Evolutionary conservation across 2,113 vertebrate species (phyloP).

Genomic region (Mugil cephalus): DNA sequence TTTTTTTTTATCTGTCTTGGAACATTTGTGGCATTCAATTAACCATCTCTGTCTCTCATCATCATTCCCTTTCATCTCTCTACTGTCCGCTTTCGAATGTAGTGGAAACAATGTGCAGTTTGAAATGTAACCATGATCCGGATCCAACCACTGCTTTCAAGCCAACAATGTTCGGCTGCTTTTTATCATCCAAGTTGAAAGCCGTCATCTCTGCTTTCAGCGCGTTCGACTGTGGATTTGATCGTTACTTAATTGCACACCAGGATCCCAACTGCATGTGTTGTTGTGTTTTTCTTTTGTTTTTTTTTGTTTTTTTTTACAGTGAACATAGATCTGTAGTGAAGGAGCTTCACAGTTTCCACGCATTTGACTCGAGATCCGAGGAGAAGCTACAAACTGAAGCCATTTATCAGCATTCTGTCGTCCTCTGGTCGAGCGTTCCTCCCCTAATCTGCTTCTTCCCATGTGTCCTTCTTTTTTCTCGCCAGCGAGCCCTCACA

Average conservation of each 20-base stretch:
- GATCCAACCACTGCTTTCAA: not conserved
- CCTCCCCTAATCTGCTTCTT: conserved; percentile 33
- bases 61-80: no score
- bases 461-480: conserved; percentile 18
- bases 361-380: conserved; percentile 1
- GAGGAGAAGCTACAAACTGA: conserved; percentile 13
- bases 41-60: no score
- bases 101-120: not conserved
- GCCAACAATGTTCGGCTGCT: no score
- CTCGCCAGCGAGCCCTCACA: conserved; percentile 1
- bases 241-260: not conserved
- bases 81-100: not conserved
- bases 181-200: no score
- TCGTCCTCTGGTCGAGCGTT: conserved; percentile 11
- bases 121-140: not conserved
- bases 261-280: not conserved
- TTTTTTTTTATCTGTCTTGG: no score
- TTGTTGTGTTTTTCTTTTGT: not conserved
- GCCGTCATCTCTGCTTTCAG: not conserved
- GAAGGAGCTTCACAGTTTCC: not conserved
- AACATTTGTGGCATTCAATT: no score
- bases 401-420: not conserved
- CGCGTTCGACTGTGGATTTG: no score
- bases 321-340: not conserved
- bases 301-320: not conserved